Conservation (phyloP, 2,888 invertebrate species). For the Diogma glabrata region DNA sequence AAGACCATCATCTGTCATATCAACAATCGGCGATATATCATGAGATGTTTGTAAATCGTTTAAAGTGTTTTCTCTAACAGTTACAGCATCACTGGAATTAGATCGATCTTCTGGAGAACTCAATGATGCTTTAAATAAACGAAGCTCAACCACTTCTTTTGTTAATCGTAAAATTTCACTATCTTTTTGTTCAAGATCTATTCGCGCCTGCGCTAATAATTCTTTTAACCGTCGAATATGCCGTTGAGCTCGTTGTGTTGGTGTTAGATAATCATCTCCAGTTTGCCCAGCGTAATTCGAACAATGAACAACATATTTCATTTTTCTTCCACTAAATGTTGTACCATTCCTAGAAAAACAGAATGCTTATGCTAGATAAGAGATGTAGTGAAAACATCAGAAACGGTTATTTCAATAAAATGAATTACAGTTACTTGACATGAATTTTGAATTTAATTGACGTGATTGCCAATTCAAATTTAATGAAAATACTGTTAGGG, state of each 20-base stretch:
- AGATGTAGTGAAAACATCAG: too few relatives aligned
- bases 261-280: conserved; percentile 75
- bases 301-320: conserved; percentile 76
- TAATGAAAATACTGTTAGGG: too few relatives aligned
- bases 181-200: conserved; percentile 69
- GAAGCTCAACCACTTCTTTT: conserved; percentile 67
- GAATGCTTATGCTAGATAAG: too few relatives aligned
- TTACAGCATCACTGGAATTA: conserved; percentile 62
- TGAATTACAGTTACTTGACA: too few relatives aligned
- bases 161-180: conserved; percentile 61
- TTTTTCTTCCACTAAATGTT: conserved; percentile 55
- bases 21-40: conserved; percentile 42
- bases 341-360: conserved; percentile 48
- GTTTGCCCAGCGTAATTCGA: conserved; percentile 65
- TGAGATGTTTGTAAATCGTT: conserved; percentile 46
- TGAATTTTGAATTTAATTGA: too few relatives aligned
- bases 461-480: too few relatives aligned
- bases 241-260: conserved; percentile 73
- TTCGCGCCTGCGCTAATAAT: conserved; percentile 58
- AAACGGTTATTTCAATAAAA: too few relatives aligned
- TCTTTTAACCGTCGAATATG: conserved; percentile 66
- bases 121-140: conserved; percentile 66
- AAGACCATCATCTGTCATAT: conserved; percentile 38
- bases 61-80: conserved; percentile 56
- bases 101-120: conserved; percentile 71